Evolutionary conservation across 2,888 invertebrate species (phyloP).

Genomic region (Oxycera nigricornis): DNA sequence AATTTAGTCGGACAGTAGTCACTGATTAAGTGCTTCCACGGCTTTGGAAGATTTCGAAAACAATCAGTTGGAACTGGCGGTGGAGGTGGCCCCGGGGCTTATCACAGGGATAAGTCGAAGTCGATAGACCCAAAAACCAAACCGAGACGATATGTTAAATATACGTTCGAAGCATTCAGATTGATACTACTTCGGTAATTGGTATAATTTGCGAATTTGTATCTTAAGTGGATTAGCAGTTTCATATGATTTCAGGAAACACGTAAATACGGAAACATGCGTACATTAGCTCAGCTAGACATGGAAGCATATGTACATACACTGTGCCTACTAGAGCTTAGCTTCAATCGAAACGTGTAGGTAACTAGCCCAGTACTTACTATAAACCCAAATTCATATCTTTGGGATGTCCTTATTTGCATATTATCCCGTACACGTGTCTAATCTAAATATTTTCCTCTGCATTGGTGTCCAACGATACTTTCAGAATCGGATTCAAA

Average conservation of each 20-base stretch:
- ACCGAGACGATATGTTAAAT: conserved; percentile 31
- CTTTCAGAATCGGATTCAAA: too few relatives aligned
- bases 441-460: too few relatives aligned
- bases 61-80: conserved; percentile 22
- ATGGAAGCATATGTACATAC: too few relatives aligned
- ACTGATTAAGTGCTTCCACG: conserved; percentile 39
- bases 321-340: too few relatives aligned
- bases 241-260: neutral
- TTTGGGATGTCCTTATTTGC: too few relatives aligned
- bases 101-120: conserved; percentile 21
- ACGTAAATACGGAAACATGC: neutral
- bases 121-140: conserved; percentile 1
- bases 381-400: too few relatives aligned
- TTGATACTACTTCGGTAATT: conserved; percentile 12
- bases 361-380: too few relatives aligned
- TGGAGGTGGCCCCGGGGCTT: conserved; percentile 37
- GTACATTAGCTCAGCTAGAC: too few relatives aligned
- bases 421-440: too few relatives aligned
- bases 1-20: conserved; percentile 35
- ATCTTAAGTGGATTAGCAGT: neutral
- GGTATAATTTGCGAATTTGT: conserved; percentile 29
- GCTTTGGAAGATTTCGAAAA: conserved; percentile 17
- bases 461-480: too few relatives aligned
- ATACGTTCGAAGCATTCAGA: neutral
- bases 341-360: too few relatives aligned